These are phyloP conservation scores for Marronus borbonicus DNA, from an alignment of 2,888 invertebrate species.

Conservation along the genomic window DNA sequence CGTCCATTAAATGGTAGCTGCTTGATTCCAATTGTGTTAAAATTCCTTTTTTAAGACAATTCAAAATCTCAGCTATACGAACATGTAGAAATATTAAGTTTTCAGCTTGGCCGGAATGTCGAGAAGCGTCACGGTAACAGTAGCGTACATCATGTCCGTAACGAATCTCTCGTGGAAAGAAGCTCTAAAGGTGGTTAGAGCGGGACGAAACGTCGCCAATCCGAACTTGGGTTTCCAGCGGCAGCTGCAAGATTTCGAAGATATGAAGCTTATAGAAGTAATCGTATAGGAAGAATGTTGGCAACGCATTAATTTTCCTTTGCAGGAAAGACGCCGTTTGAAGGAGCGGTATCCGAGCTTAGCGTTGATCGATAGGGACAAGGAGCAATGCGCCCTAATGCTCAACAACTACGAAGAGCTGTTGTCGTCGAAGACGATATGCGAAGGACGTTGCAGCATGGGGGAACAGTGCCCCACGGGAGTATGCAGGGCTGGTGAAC, in stretches of 20 bases:
- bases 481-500: constrained; percentile 60
- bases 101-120: constrained; percentile 95
- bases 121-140: constrained; percentile 94
- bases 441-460: constrained; percentile 89
- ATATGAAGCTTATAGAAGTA: constrained; percentile 84
- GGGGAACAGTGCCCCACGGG: constrained; percentile 91
- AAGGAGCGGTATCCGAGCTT: constrained; percentile 89
- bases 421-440: constrained; percentile 84
- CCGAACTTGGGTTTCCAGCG: constrained; percentile 97
- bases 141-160: constrained; percentile 97
- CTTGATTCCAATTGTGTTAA: no score
- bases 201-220: constrained; percentile 93
- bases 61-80: constrained; percentile 8
- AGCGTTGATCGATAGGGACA: constrained; percentile 81
- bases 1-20: background rate
- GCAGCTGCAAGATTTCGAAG: constrained; percentile 93
- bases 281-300: constrained; percentile 48
- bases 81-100: constrained; percentile 51
- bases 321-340: constrained; percentile 85
- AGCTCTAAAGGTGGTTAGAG: constrained; percentile 92
- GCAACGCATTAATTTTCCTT: background rate
- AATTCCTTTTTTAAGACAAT: background rate
- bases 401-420: constrained; percentile 89
- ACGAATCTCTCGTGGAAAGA: constrained; percentile 93
- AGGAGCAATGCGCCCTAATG: constrained; percentile 83